phyloP scores from a whole-genome alignment of 2,888 invertebrate species.

The Drosophila phalerata region DNA sequence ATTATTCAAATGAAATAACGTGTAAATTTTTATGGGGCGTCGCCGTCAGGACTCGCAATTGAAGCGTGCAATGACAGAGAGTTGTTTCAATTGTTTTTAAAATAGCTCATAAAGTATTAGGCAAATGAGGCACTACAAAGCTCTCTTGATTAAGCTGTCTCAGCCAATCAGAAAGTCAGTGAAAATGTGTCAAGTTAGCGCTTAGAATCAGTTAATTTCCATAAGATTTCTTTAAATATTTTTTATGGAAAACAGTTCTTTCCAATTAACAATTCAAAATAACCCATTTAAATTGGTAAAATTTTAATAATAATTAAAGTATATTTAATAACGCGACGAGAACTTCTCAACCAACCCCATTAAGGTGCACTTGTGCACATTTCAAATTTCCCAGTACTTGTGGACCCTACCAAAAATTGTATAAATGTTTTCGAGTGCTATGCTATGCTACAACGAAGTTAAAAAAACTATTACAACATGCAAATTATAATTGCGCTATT shows the following conservation, averaged over 20 bases:
- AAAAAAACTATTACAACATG: slow-evolving; percentile 73
- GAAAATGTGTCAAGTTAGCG: background rate
- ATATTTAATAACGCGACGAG: background rate
- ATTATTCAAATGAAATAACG: slow-evolving; percentile 45
- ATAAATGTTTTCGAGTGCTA: slow-evolving; percentile 41
- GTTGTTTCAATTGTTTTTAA: slow-evolving; percentile 1
- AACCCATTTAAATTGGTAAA: background rate
- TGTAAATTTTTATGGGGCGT: slow-evolving; percentile 20
- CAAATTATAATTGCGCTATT: slow-evolving; percentile 81
- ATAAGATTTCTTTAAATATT: background rate
- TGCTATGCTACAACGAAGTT: slow-evolving; percentile 28
- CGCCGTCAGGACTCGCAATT: slow-evolving; percentile 7
- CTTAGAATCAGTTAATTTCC: background rate
- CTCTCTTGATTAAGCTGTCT: background rate
- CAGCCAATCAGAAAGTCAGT: background rate
- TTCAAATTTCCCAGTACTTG: slow-evolving; percentile 27
- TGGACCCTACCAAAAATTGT: background rate
- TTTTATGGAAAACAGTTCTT: background rate
- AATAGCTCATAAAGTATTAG: slow-evolving; percentile 26
- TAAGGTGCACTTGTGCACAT: slow-evolving; percentile 10
- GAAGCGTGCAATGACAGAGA: background rate
- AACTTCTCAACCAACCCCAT: slow-evolving; percentile 14
- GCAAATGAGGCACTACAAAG: background rate
- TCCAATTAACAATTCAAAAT: too few species aligned
- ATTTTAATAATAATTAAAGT: slow-evolving; percentile 8